phyloP scores from a whole-genome alignment of 2,888 invertebrate genomes.

The Adelognathus sp. region DNA sequence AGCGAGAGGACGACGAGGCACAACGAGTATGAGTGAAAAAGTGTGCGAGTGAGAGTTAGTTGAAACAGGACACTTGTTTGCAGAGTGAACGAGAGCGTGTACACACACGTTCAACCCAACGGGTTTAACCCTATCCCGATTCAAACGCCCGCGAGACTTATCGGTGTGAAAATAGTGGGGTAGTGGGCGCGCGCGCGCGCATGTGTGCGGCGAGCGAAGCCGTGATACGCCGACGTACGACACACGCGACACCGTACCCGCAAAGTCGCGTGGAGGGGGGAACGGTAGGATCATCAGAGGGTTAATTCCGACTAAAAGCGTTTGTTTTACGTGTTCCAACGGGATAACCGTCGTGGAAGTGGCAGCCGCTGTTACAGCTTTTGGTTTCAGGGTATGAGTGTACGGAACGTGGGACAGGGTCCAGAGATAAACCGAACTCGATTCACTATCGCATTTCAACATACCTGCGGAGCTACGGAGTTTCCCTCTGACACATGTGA shows the following conservation, averaged over 20 bases:
- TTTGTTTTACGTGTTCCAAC: slow-evolving; percentile 60
- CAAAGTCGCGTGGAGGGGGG: neutral
- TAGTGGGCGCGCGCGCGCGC: neutral
- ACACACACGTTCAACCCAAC: slow-evolving; percentile 43
- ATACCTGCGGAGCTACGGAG: neutral
- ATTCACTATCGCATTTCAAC: neutral
- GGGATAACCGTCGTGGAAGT: slow-evolving; percentile 27
- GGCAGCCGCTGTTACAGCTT: slow-evolving; percentile 46
- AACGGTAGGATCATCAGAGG: neutral
- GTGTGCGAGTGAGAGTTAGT: neutral
- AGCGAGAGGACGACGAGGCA: slow-evolving; percentile 34
- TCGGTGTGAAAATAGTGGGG: neutral
- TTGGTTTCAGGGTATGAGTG: neutral
- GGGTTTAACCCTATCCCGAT: slow-evolving; percentile 22
- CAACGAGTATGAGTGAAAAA: slow-evolving; percentile 46
- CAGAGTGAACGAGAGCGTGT: slow-evolving; percentile 47
- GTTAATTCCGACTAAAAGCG: slow-evolving; percentile 58
- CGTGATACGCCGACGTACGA: neutral
- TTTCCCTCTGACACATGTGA: neutral
- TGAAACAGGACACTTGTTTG: slow-evolving; percentile 14
- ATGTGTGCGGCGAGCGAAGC: neutral
- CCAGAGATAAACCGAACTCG: neutral
- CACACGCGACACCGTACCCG: neutral
- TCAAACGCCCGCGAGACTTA: neutral
- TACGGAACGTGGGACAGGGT: neutral